These are phyloP conservation scores for Xestia sexstrigata DNA, from an alignment of 2,888 invertebrate species.

Conservation along the genomic window DNA sequence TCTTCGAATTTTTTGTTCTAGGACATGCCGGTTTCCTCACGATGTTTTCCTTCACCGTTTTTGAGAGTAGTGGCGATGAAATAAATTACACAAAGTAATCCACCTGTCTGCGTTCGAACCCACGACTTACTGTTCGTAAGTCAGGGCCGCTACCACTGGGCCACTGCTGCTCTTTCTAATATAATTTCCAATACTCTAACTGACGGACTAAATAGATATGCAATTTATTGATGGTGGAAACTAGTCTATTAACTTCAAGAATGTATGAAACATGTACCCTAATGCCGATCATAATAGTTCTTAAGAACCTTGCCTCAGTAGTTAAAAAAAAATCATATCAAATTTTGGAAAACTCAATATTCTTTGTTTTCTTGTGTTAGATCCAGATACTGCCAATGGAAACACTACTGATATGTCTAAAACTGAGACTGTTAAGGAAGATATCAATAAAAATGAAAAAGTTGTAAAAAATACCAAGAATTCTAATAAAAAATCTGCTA, in stretches of 20 bases:
- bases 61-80: too few species aligned
- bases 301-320: neutral
- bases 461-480: conserved; percentile 82
- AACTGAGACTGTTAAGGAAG: conserved; percentile 83
- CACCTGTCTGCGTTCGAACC: too few species aligned
- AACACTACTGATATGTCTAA: conserved; percentile 80
- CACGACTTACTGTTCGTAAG: too few species aligned
- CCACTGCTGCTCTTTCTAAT: too few species aligned
- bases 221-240: too few species aligned
- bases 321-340: neutral
- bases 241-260: neutral
- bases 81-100: too few species aligned
- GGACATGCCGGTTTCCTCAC: too few species aligned
- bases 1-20: too few species aligned
- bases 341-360: neutral
- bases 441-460: conserved; percentile 87
- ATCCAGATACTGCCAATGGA: conserved; percentile 86
- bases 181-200: too few species aligned
- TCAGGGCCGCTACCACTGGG: too few species aligned
- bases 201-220: too few species aligned
- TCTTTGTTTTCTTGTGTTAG: conserved; percentile 66
- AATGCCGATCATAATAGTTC: neutral
- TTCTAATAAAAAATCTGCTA: conserved; percentile 81
- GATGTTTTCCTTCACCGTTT: too few species aligned
- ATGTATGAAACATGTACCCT: neutral